Conservation (phyloP, 2,797 vertebrate genomes). For the Paedocypris micromegethes region DNA sequence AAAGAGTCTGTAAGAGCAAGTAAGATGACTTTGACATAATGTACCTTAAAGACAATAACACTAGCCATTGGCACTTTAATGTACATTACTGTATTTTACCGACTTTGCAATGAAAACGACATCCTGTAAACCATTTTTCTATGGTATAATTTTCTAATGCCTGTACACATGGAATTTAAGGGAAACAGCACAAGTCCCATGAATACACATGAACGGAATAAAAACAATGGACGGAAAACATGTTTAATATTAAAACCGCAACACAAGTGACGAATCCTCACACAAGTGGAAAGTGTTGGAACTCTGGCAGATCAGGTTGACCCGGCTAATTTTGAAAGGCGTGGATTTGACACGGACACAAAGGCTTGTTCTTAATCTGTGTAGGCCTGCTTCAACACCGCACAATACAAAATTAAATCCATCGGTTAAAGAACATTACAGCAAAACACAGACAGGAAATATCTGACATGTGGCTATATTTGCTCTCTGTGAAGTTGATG, state of each 20-base stretch:
- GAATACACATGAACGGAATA: too few relatives aligned
- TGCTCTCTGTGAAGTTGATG: background rate
- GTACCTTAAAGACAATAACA: conserved; percentile 8
- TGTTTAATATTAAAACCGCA: too few relatives aligned
- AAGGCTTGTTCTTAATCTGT: conserved; percentile 12
- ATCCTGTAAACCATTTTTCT: conserved; percentile 6
- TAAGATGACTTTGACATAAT: conserved; percentile 42
- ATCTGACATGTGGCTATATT: background rate
- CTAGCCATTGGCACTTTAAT: conserved; percentile 1
- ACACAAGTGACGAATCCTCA: conserved; percentile 5
- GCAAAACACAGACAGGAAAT: conserved; percentile 9
- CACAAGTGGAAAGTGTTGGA: conserved; percentile 10
- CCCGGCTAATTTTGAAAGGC: conserved; percentile 13
- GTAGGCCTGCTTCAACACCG: conserved; percentile 7
- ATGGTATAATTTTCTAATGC: background rate
- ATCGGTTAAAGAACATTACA: conserved; percentile 2
- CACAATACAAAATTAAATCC: conserved; percentile 1
- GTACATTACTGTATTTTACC: background rate
- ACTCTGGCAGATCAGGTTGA: conserved; percentile 29
- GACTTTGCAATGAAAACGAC: background rate
- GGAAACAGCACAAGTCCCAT: background rate
- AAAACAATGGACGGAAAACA: too few relatives aligned
- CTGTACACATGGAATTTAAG: background rate
- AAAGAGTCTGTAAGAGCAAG: conserved; percentile 47
- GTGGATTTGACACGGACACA: conserved; percentile 19